These are phyloP conservation scores for Megathymus violae DNA, from an alignment of 1,140 invertebrate genomes.

Conservation along the genomic window DNA sequence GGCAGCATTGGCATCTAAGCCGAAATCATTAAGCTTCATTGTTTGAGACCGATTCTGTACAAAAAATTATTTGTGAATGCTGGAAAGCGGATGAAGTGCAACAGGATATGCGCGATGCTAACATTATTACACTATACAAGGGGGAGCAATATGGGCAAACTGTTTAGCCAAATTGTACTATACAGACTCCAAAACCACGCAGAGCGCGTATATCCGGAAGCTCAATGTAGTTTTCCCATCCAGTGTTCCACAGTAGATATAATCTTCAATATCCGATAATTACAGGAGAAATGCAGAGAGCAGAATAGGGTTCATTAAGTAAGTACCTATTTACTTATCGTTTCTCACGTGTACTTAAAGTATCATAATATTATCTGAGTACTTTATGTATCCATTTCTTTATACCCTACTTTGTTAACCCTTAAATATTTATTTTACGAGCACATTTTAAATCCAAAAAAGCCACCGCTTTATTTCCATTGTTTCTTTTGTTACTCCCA, in stretches of 20 bases:
- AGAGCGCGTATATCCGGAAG: conserved; percentile 11
- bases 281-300: conserved; percentile 33
- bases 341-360: no score
- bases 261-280: conserved; percentile 15
- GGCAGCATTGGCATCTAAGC: no score
- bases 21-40: no score
- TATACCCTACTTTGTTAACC: conserved; percentile 10
- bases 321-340: no score
- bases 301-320: no score
- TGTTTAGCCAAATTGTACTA: not conserved
- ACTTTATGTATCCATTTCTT: conserved; percentile 5
- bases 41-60: not conserved
- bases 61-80: conserved; percentile 29
- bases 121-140: conserved; percentile 37
- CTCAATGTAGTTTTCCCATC: conserved; percentile 17
- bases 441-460: conserved; percentile 30
- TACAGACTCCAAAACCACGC: conserved; percentile 19
- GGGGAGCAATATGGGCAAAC: conserved; percentile 4
- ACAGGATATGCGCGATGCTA: conserved; percentile 33
- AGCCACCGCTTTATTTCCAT: conserved; percentile 26
- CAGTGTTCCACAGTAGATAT: conserved; percentile 19
- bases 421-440: conserved; percentile 23
- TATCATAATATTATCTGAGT: no score
- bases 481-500: conserved; percentile 31
- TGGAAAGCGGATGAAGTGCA: conserved; percentile 25